Conservation (phyloP, 1,140 invertebrate species). For the Zophobas atratus region DNA sequence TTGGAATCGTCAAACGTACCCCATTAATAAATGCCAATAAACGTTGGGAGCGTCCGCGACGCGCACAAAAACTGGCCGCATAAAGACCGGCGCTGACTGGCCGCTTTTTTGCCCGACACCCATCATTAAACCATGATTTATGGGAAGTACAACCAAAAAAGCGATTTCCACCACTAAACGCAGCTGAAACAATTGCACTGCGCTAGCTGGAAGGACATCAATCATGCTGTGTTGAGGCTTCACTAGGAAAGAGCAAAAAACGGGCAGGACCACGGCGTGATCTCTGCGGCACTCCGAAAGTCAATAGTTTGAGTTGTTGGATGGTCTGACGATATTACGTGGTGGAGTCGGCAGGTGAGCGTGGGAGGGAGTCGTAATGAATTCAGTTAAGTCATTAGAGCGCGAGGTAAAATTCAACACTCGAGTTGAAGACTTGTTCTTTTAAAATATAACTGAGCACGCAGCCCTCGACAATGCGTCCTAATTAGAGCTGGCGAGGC, state of each 20-base stretch:
- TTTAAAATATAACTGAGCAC: slow-evolving; percentile 58
- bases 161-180: neutral
- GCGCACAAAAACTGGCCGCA: slow-evolving; percentile 36
- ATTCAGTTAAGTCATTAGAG: slow-evolving; percentile 51
- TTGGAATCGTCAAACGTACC: slow-evolving; percentile 22
- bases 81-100: slow-evolving; percentile 39
- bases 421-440: slow-evolving; percentile 53
- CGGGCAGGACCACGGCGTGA: too few relatives aligned
- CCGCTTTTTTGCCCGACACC: slow-evolving; percentile 27
- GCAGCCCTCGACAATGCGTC: slow-evolving; percentile 56
- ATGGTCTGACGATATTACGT: neutral
- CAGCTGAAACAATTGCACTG: neutral
- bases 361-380: slow-evolving; percentile 46
- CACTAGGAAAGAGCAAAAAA: too few relatives aligned
- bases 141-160: slow-evolving; percentile 22
- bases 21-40: slow-evolving; percentile 40
- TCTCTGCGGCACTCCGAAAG: too few relatives aligned
- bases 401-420: slow-evolving; percentile 52
- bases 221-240: too few relatives aligned
- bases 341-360: neutral
- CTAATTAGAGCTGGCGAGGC: slow-evolving; percentile 62
- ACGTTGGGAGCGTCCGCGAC: slow-evolving; percentile 30
- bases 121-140: slow-evolving; percentile 40
- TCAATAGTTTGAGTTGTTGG: too few relatives aligned
- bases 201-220: neutral